Evolutionary conservation across 64 coral and sea anemone species (phyloP), one percentile per base, ranked within the genome.

Genomic region (Cladopsammia gracilis): DNA sequence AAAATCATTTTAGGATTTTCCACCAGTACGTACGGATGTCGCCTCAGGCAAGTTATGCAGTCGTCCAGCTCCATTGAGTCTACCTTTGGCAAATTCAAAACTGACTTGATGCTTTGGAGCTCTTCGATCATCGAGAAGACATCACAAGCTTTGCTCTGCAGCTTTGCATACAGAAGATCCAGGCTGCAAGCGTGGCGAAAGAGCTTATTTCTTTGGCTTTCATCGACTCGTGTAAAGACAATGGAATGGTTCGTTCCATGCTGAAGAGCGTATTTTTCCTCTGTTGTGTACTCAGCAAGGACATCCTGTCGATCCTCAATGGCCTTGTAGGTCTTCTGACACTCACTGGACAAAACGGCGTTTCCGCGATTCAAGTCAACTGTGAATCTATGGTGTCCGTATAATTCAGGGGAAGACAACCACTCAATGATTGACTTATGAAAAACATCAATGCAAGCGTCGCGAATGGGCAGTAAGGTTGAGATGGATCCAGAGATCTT

Each of bases 371-470:
- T 77, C 46, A 83, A 68, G 13, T 88, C 79, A 42, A 92, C 90
- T 22, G 94, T 87, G 44, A 87, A 96, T 56, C 43, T 53, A 23
- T 96, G 94, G 44, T 53, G 14, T 71, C 77, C 64, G 23, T 92
- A 96, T 18, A 6, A 61, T 51, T 89, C 86, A 13, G 58, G 52
- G 4, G 48, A 25, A 8, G 59, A 88, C 0, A 96, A 86, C 94
- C 94, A 96, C 3, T 96, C 94, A 34, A 92, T 64, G 80, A 96
- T 71, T 10, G 94, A 96, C 54, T 96, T 96, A 62, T 96, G 94
- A 48, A 92, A 96, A 34, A 96, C 90, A 42, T 91, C 70, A 23
- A 96, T 73, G 24, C 58, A 76, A 34, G 48, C 94, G 12, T 89
- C 10, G 9, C 23, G 67, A 77, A 96, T 60, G n/a, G 89, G 90